Base-by-base conservation (phyloP, 2,888 invertebrate genomes). In the Poecilobothrus nobilitatus region DNA sequence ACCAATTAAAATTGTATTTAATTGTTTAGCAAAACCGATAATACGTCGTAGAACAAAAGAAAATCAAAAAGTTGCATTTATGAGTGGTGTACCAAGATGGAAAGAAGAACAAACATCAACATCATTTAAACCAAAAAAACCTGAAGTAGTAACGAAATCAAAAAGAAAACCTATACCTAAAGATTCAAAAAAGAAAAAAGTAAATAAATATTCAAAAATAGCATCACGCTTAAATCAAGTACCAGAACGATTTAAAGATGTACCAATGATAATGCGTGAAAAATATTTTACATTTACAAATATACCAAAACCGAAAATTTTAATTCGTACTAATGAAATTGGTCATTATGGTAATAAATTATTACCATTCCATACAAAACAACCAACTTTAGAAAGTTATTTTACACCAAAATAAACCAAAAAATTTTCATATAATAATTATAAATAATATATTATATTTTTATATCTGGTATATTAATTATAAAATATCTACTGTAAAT, bases 51-150 rank as follows among this genome's bases (percentile, higher is more conserved):
- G 68, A 41, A n/a, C 68, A 22, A 69, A 44, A 41, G 62, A 62
- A 10, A 71, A 70, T 64, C 68, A 66, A 44, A 12, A 66, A 21
- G 64, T 71, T n/a, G 70, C 68, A 18, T 71, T 71, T 44, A 62
- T 69, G 41, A 71, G 71, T 53, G 61, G 41, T 53, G 22, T 63
- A 0, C 69, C 68, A 9, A 67, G 71, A 64, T 71, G 53, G 53
- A 53, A 18, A 53, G 18, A 53, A 53, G n/a, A 53, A 12, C 12
- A 10, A 27, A 27, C 27, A 27, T 41, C 41, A 41, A 41, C 15
- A 18, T 53, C 15, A 18, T 53, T 15, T 53, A 53, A 18, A 1
- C 2, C 2, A 9, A n/a, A 53, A 18, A 53, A 18, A 53, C 7
- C 9, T 18, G 53, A 53, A 18, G n/a, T 1, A 18, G 4, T 6